phyloP scores from a whole-genome alignment of 2,888 invertebrate species.

The Eupithecia inturbata region DNA sequence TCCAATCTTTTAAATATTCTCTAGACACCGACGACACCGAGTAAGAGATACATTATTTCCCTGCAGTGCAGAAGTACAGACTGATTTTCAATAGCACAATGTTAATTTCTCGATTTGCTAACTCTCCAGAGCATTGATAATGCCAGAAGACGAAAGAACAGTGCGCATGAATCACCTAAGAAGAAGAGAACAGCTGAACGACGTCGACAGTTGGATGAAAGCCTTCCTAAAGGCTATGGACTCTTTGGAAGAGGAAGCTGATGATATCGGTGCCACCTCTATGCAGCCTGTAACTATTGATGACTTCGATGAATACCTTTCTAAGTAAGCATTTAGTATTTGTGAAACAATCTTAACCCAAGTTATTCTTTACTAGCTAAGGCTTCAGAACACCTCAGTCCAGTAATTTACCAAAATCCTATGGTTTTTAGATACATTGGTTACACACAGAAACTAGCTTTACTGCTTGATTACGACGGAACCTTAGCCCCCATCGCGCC shows the following conservation, averaged over 20 bases:
- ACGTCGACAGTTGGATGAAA: slow-evolving; percentile 95
- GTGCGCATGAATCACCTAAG: slow-evolving; percentile 94
- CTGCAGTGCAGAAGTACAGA: not conserved
- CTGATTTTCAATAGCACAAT: not conserved
- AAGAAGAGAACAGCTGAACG: slow-evolving; percentile 91
- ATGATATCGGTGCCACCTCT: slow-evolving; percentile 91
- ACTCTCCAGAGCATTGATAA: slow-evolving; percentile 88
- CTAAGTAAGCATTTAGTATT: slow-evolving; percentile 86
- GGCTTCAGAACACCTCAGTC: not conserved
- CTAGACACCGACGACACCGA: not conserved
- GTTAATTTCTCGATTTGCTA: not conserved
- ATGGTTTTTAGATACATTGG: slow-evolving; percentile 89
- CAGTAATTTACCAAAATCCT: not conserved
- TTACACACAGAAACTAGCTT: slow-evolving; percentile 92
- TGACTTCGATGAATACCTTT: slow-evolving; percentile 94
- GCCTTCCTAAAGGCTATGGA: slow-evolving; percentile 95
- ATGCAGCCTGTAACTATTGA: slow-evolving; percentile 96
- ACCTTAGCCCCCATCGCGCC: slow-evolving; percentile 95
- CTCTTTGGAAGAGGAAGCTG: slow-evolving; percentile 90
- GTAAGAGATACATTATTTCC: not conserved
- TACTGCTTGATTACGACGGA: slow-evolving; percentile 94
- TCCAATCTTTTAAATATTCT: not conserved
- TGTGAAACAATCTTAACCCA: not conserved
- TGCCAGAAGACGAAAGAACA: slow-evolving; percentile 95
- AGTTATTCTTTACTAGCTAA: not conserved